Evolutionary conservation across 2,797 vertebrate genomes (phyloP), one percentile per base, ranked within the genome.

Genomic region (Sebastes vulpes): DNA sequence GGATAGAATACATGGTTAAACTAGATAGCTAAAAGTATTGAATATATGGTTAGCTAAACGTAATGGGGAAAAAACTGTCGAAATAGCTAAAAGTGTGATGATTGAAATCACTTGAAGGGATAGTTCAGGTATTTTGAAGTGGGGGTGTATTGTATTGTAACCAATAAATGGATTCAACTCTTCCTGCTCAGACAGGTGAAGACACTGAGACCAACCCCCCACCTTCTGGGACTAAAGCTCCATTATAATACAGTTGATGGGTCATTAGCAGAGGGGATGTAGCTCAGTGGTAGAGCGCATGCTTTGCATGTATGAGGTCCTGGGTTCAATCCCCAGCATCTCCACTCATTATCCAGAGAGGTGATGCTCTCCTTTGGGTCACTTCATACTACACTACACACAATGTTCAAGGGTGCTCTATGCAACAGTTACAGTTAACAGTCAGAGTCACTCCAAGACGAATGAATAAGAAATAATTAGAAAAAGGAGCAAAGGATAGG

Each of bases 221-320:
- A 4, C 3, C 2, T 3, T 64, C 9, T 46, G 25, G 20, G 21
- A 12, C 14, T 9, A 42, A 25, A 21, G 3, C 12, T n/a, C 3
- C 28, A 46, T 50, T 20, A 35, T 20, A 2, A 66, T 52, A n/a
- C 26, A n/a, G 5, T 28, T 14, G 5, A 10, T 12, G 7, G 20
- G 5, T 12, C 20, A 3, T 6, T 0, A 26, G 6, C 0, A n/a
- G 46, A 48, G 46, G 84, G 89, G 81, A 85, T 91, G 83, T 88
- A 91, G 91, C 89, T 93, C 89, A 88, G 81, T 86, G 84, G 85
- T 82, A 88, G 84, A 91, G 90, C 42, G 66, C 52, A 65, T 86
- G 86, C 86, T 89, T 75, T 0, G 70, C 78, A 89, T 88, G 79
- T 79, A 80, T 73, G 72, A 79, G 52, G 80, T 63, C 67, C 58